A percentile compares a stretch with the other conserved stretches of the same genome.
These are phyloP conservation scores for Spongilla lacustris DNA, from an alignment of 37 sponge, comb jelly and placozoan genomes.

Conservation along the genomic window DNA sequence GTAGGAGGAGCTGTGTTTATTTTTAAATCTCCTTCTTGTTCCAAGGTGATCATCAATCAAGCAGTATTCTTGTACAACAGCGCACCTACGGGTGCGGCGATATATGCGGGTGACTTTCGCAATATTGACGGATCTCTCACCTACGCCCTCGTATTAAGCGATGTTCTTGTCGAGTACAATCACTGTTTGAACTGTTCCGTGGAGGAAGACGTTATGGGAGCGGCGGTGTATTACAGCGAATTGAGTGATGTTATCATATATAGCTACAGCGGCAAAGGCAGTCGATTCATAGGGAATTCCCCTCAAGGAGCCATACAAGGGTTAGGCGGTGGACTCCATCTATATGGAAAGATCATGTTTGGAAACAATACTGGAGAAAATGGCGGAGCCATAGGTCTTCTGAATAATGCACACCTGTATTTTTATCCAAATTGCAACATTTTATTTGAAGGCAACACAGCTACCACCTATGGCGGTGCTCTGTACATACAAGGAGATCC, in stretches of 20 bases:
- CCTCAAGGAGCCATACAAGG: conserved; percentile 10
- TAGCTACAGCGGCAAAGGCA: conserved; percentile 1
- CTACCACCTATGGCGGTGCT: conserved; percentile 19
- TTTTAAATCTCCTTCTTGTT: background rate
- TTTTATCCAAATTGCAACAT: background rate
- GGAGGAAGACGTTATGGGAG: too few relatives aligned
- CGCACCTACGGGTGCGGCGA: background rate
- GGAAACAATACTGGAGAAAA: conserved; percentile 15
- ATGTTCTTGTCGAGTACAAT: background rate
- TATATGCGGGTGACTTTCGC: background rate
- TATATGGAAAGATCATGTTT: conserved; percentile 28
- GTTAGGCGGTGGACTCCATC: conserved; percentile 2
- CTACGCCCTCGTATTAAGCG: background rate
- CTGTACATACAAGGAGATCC: conserved; percentile 30
- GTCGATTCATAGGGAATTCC: conserved; percentile 17
- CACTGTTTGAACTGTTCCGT: background rate
- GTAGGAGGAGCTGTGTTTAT: background rate
- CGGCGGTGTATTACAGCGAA: too few relatives aligned
- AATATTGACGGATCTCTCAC: background rate
- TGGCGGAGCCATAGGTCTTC: conserved; percentile 30
- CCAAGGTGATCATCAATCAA: background rate
- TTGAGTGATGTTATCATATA: too few relatives aligned
- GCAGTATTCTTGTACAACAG: background rate
- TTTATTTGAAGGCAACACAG: conserved; percentile 5
- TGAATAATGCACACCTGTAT: conserved; percentile 18